Percentiles rank a stretch among this genome's conserved stretches.
Evolutionary conservation across 2,797 vertebrate species (phyloP).

Genomic region (Rhynchotus rufescens): DNA sequence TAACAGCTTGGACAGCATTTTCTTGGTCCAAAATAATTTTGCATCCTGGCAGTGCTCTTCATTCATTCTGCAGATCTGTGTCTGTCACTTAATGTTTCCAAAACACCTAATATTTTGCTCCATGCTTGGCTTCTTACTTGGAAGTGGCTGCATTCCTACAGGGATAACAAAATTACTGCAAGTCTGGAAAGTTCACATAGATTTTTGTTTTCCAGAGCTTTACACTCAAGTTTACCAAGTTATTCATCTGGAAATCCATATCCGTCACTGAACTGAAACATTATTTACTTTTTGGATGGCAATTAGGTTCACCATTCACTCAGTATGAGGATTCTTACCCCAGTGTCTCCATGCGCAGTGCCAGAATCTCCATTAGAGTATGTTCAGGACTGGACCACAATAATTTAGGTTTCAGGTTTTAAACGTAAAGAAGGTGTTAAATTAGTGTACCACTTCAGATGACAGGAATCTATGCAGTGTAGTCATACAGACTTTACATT

Average conservation of each 20-base stretch:
- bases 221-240: background rate
- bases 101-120: constrained; percentile 18
- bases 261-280: background rate
- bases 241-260: background rate
- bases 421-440: background rate
- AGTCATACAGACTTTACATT: background rate
- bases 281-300: background rate
- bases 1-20: constrained; percentile 27
- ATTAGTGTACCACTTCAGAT: background rate
- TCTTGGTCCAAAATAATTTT: constrained; percentile 28
- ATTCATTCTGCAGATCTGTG: constrained; percentile 15
- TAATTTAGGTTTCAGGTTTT: background rate
- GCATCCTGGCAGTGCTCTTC: constrained; percentile 17
- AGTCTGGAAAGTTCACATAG: background rate
- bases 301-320: background rate
- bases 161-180: background rate
- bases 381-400: background rate
- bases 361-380: background rate
- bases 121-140: background rate
- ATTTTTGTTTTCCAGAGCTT: background rate
- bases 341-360: background rate
- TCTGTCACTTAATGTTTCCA: constrained; percentile 22
- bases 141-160: background rate
- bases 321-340: background rate
- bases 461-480: background rate